Evolutionary conservation across 2,888 invertebrate genomes (phyloP).

Genomic region (Matsumyia berberina): DNA sequence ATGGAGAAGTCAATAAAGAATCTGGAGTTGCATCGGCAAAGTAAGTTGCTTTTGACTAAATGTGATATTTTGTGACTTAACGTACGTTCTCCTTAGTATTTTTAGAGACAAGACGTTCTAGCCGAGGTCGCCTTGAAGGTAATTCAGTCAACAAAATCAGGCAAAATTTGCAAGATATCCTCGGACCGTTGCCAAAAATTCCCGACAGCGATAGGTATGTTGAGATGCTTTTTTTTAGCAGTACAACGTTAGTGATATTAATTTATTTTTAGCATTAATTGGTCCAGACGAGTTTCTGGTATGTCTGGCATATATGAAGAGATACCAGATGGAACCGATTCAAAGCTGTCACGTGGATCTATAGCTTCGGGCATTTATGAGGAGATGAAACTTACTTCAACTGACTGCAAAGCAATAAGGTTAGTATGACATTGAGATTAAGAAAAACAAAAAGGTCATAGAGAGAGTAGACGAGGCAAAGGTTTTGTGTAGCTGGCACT

Average conservation of each 20-base stretch:
- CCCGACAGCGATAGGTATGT: conserved; percentile 80
- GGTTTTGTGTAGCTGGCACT: too few species aligned
- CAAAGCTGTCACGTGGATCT: conserved; percentile 80
- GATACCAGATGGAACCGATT: conserved; percentile 80
- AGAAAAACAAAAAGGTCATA: too few species aligned
- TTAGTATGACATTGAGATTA: conserved; percentile 38
- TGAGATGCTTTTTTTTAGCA: not conserved
- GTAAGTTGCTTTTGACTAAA: conserved; percentile 52
- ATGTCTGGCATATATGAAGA: conserved; percentile 84
- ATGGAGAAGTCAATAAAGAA: conserved; percentile 84
- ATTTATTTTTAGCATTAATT: conserved; percentile 74
- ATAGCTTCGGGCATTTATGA: conserved; percentile 84
- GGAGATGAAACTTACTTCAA: conserved; percentile 82
- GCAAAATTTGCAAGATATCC: conserved; percentile 78
- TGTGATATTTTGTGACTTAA: not conserved
- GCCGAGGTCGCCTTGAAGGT: conserved; percentile 78
- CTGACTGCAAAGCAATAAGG: conserved; percentile 77
- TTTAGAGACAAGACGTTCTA: conserved; percentile 81
- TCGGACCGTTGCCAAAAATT: conserved; percentile 83
- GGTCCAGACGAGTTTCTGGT: conserved; percentile 80
- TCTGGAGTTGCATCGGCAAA: conserved; percentile 82
- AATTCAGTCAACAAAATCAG: conserved; percentile 40
- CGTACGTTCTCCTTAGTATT: conserved; percentile 78
- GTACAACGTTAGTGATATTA: not conserved
- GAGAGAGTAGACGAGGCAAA: too few species aligned